Evolutionary conservation across 2,797 vertebrate genomes (phyloP).

Genomic region (Chromis chromis): DNA sequence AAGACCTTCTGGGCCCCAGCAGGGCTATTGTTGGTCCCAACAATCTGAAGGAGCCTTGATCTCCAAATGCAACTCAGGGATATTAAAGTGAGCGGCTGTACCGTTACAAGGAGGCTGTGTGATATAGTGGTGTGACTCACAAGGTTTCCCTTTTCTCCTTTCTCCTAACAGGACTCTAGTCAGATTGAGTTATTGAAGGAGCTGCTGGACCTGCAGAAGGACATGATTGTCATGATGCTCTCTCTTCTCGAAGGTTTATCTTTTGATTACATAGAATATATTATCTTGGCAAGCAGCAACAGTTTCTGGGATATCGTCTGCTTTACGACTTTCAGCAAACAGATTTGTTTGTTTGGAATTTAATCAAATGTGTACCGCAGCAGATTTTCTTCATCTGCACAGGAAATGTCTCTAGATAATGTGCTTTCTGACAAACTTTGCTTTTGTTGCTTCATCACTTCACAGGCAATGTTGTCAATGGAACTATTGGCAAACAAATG

Average conservation of each 20-base stretch:
- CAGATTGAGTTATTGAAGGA: slow-evolving; percentile 98
- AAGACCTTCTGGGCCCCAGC: slow-evolving; percentile 49
- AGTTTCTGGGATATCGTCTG: slow-evolving; percentile 32
- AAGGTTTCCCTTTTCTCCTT: slow-evolving; percentile 40
- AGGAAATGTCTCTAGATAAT: slow-evolving; percentile 1
- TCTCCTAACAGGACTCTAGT: slow-evolving; percentile 91
- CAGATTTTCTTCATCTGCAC: slow-evolving; percentile 16
- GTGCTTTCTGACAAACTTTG: slow-evolving; percentile 4
- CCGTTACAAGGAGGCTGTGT: slow-evolving; percentile 39
- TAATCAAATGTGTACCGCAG: slow-evolving; percentile 41
- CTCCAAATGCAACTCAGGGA: slow-evolving; percentile 43
- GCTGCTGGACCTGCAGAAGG: slow-evolving; percentile 96
- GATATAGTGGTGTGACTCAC: slow-evolving; percentile 50
- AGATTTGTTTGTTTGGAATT: slow-evolving; percentile 25
- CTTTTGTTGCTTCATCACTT: not conserved
- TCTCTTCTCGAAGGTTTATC: slow-evolving; percentile 96
- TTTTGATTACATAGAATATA: slow-evolving; percentile 1
- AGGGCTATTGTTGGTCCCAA: slow-evolving; percentile 28
- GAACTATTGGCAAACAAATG: slow-evolving; percentile 99
- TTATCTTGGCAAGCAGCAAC: not conserved
- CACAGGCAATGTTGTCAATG: slow-evolving; percentile 97
- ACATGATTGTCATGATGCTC: slow-evolving; percentile 99
- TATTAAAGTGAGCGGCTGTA: slow-evolving; percentile 42
- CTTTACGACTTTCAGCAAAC: slow-evolving; percentile 34
- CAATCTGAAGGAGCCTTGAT: slow-evolving; percentile 60